phyloP scores from a whole-genome alignment of 2,113 vertebrate genomes.

The Micronisus gabar region DNA sequence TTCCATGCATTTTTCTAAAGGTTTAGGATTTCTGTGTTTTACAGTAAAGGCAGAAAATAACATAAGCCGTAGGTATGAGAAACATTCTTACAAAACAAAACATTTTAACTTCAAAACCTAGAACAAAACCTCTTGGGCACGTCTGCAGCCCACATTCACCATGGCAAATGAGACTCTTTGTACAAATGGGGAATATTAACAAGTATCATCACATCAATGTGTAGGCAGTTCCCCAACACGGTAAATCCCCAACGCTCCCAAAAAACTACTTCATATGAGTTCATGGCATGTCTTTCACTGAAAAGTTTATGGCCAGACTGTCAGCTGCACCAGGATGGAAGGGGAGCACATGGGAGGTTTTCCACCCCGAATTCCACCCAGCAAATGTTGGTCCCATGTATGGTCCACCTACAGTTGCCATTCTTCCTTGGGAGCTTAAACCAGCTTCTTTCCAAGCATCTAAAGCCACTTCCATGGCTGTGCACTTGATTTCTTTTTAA shows the following conservation, averaged over 20 bases:
- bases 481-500: fast-evolving
- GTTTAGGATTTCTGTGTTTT: neutral
- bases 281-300: fast-evolving
- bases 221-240: neutral
- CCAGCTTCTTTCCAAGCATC: fast-evolving
- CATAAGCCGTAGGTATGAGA: fast-evolving
- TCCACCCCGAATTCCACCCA: neutral
- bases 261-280: fast-evolving
- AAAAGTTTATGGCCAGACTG: neutral
- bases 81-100: neutral
- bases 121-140: no score
- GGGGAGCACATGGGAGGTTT: neutral
- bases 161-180: fast-evolving
- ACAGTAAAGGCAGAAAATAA: no score
- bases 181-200: fast-evolving
- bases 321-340: neutral
- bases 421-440: neutral
- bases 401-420: fast-evolving
- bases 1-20: neutral
- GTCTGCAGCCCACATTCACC: fast-evolving
- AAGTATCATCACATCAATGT: fast-evolving
- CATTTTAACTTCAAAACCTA: neutral
- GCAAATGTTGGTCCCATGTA: fast-evolving
- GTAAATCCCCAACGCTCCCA: neutral
- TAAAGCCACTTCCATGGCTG: neutral